phyloP scores from a whole-genome alignment of 2,113 vertebrate genomes.

The Picathartes gymnocephalus region DNA sequence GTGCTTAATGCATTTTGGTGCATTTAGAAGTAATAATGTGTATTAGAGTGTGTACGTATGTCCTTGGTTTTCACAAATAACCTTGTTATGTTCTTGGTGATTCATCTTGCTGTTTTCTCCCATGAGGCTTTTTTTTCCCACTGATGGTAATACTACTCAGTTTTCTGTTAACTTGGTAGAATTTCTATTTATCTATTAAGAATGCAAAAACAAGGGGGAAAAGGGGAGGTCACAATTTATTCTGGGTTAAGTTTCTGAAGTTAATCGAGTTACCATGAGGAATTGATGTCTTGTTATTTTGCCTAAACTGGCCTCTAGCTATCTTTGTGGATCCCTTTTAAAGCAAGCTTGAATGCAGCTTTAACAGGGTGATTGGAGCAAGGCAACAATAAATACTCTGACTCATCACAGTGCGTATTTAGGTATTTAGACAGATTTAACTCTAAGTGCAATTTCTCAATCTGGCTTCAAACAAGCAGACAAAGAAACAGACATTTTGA shows the following conservation, averaged over 20 bases:
- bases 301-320: background rate
- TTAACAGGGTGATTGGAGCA: background rate
- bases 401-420: background rate
- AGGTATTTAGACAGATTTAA: background rate
- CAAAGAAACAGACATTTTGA: background rate
- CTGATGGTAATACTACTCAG: background rate
- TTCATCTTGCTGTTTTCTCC: background rate
- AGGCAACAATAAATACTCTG: conserved; percentile 3
- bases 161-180: background rate
- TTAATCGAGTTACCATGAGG: background rate
- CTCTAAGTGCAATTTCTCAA: background rate
- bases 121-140: background rate
- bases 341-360: background rate
- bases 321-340: background rate
- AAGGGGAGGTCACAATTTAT: background rate
- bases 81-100: background rate
- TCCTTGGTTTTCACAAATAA: conserved; percentile 3
- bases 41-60: background rate
- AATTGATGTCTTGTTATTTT: background rate
- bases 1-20: background rate
- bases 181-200: background rate
- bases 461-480: background rate
- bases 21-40: background rate
- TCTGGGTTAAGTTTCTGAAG: background rate
- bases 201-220: background rate